Evolutionary conservation across 2,113 vertebrate genomes (phyloP).

Genomic region (Nibea coibor): DNA sequence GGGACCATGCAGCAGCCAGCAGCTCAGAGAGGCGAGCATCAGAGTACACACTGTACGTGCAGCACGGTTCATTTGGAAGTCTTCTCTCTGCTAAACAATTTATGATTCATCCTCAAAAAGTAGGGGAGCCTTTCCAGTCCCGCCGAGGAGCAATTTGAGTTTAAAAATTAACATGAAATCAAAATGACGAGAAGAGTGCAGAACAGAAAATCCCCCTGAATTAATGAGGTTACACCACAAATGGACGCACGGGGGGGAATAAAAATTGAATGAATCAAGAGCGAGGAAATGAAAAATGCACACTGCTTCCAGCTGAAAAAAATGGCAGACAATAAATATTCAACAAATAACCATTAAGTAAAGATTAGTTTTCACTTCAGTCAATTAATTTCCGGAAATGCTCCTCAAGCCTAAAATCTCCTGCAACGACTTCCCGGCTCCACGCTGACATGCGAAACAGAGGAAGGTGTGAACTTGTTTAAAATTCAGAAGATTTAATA

Average conservation of each 20-base stretch:
- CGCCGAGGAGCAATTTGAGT: constrained; percentile 4
- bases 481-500: constrained; percentile 33
- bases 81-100: constrained; percentile 17
- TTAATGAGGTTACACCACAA: constrained; percentile 27
- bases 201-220: constrained; percentile 39
- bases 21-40: constrained; percentile 26
- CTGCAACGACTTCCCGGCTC: background rate
- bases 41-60: constrained; percentile 21
- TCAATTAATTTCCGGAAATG: background rate
- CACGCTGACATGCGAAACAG: background rate
- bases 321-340: background rate
- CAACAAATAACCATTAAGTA: background rate
- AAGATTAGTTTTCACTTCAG: constrained; percentile 6
- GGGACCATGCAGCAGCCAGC: constrained; percentile 58
- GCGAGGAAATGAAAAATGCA: background rate
- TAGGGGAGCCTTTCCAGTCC: background rate
- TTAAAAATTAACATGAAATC: constrained; percentile 5
- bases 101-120: constrained; percentile 15
- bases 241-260: constrained; percentile 7
- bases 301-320: background rate
- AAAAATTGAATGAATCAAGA: background rate
- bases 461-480: background rate
- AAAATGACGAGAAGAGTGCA: background rate
- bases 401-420: background rate
- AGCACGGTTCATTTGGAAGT: constrained; percentile 12